phyloP scores from a whole-genome alignment of 2,113 vertebrate genomes.

The Tachysurus vachellii region DNA sequence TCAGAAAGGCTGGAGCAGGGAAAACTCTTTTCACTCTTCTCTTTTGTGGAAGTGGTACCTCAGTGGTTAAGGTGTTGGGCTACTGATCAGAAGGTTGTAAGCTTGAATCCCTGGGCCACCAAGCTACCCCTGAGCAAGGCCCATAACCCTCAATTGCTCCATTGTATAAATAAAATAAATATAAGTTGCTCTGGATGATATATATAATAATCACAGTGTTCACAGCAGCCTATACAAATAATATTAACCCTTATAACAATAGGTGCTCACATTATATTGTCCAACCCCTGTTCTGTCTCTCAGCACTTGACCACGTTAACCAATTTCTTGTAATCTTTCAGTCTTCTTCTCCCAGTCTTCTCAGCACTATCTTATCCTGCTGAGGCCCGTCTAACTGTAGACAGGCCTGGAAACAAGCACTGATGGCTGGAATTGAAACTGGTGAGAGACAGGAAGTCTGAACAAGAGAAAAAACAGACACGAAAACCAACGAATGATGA shows the following conservation, averaged over 20 bases:
- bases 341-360: constrained; percentile 15
- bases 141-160: no score
- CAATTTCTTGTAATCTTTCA: not conserved
- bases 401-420: constrained; percentile 49
- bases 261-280: no score
- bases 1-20: not conserved
- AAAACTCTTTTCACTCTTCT: no score
- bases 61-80: no score
- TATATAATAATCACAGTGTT: no score
- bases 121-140: no score
- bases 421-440: constrained; percentile 33
- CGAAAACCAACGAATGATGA: constrained; percentile 43
- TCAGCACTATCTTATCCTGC: constrained; percentile 51
- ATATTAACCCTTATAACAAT: no score
- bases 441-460: constrained; percentile 23
- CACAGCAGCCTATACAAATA: not conserved
- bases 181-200: no score
- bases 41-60: no score
- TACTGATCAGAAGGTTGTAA: no score
- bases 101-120: no score
- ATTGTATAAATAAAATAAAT: no score
- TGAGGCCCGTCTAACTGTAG: constrained; percentile 22
- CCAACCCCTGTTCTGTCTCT: not conserved
- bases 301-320: not conserved
- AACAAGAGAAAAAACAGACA: constrained; percentile 19